Percentiles rank a stretch among this genome's conserved stretches.
Conservation (phyloP, 2,113 vertebrate species). For the Otocyon megalotis region DNA sequence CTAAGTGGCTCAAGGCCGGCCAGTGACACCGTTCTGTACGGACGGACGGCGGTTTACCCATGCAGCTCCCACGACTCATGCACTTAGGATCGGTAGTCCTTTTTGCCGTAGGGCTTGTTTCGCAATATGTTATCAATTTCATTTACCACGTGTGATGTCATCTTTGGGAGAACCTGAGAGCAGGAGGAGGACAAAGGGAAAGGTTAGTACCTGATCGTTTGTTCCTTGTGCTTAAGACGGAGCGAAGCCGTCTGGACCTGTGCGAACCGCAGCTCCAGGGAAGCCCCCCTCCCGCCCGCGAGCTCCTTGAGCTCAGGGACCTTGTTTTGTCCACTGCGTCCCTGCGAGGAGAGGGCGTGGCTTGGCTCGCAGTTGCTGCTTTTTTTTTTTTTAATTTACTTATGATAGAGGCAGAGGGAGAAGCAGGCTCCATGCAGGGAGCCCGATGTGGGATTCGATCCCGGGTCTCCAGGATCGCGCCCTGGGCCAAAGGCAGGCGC, state of each 20-base stretch:
- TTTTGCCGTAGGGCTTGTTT: slow-evolving; percentile 97
- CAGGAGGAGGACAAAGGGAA: not conserved
- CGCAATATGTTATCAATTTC: slow-evolving; percentile 98
- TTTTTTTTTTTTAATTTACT: too few species aligned
- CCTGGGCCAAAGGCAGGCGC: too few species aligned
- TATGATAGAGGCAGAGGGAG: too few species aligned
- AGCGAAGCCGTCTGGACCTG: not conserved
- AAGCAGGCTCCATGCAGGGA: too few species aligned
- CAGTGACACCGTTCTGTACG: slow-evolving; percentile 78
- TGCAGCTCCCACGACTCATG: slow-evolving; percentile 86
- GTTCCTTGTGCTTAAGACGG: not conserved
- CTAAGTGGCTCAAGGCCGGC: slow-evolving; percentile 83
- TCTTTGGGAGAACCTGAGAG: slow-evolving; percentile 97
- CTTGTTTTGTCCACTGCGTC: not conserved
- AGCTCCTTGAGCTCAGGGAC: not conserved
- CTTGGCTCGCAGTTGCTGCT: not conserved
- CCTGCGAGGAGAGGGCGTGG: not conserved
- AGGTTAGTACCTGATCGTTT: not conserved
- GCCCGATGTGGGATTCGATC: too few species aligned
- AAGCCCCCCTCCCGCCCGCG: not conserved
- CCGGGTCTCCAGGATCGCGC: too few species aligned
- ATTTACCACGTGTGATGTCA: slow-evolving; percentile 96
- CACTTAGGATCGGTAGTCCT: slow-evolving; percentile 97
- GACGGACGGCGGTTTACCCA: slow-evolving; percentile 81
- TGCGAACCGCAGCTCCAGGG: too few species aligned